Base-by-base conservation (phyloP, 2,888 invertebrate genomes). In the Eulithis prunata region DNA sequence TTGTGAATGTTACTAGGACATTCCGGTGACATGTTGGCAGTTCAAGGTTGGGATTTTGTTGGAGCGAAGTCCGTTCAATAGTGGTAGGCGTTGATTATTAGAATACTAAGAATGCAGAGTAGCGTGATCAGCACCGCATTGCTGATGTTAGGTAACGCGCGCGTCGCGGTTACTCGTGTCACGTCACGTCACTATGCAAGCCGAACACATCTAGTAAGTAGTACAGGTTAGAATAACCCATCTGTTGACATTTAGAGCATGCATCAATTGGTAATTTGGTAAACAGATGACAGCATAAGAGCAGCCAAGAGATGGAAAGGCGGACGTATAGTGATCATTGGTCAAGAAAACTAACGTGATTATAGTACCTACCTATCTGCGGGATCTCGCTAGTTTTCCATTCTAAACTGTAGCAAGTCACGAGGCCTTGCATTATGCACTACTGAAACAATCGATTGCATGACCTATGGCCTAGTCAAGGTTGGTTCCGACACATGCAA, bases 81-180 rank as follows among this genome's bases (percentile, higher is more conserved):
- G 41, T 53, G n/a, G 52, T 45, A 46, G 62, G 58, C 32, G 32
- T 49, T 49, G 60, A 12, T 12, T 47, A 41, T 64, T 73, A 41
- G 41, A 41, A 41, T 41, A 41, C 10, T 71, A 78, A 81, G 79
- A 84, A 86, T 84, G 84, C 79, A 85, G 84, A 85, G 85, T 86
- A 81, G 86, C 85, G 83, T 86, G 86, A 82, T 82, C 78, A 76
- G 76, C 78, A 77, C 82, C 85, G 88, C 88, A 90, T 80, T 88
- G 89, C 87, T 76, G 87, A 75, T 81, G 83, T 87, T 85, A 80
- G 78, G 80, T 80, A 83, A 84, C 77, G 76, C 74, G 77, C 69
- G 70, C 73, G 75, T 74, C 71, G 81, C 83, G 78, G 79, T 80
- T 73, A 66, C 71, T 76, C 75, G 84, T 82, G 78, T 75, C 77